These are phyloP conservation scores for Cyaniris semiargus DNA, from an alignment of 2,888 invertebrate species.

Conservation along the genomic window DNA sequence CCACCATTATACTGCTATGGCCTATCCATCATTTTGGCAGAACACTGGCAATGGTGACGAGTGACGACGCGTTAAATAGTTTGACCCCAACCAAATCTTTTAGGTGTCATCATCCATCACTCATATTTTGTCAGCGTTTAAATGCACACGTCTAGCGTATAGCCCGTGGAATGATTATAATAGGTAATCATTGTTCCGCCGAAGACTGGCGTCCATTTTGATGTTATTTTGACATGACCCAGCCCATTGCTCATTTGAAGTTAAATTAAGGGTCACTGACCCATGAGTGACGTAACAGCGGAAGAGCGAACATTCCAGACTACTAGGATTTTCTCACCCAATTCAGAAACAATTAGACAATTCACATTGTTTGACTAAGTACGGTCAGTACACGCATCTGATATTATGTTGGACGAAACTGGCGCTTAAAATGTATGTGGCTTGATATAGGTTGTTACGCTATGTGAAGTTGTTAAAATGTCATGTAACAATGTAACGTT, in stretches of 20 bases:
- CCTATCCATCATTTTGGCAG: slow-evolving; percentile 9
- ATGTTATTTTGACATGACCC: slow-evolving; percentile 35
- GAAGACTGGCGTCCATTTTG: slow-evolving; percentile 9
- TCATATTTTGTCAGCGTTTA: slow-evolving; percentile 6
- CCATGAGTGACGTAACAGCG: slow-evolving; percentile 53
- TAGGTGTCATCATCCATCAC: slow-evolving; percentile 18
- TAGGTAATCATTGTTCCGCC: slow-evolving; percentile 30
- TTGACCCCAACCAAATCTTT: not conserved
- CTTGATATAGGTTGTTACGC: not conserved
- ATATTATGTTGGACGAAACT: not conserved
- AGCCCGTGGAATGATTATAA: slow-evolving; percentile 20
- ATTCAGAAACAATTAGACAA: slow-evolving; percentile 64
- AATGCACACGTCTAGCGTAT: not conserved
- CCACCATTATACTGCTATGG: not conserved
- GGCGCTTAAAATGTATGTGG: not conserved
- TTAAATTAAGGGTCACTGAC: slow-evolving; percentile 53
- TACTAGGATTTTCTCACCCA: slow-evolving; percentile 58
- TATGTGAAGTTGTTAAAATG: not conserved
- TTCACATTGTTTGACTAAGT: slow-evolving; percentile 54
- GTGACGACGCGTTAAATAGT: not conserved
- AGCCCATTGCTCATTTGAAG: slow-evolving; percentile 41
- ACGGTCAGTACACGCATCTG: not conserved
- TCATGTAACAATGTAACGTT: not conserved
- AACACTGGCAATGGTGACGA: not conserved
- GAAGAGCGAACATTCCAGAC: slow-evolving; percentile 54